Conservation (phyloP, 2,113 vertebrate species). For the Pleuronectes platessa region DNA sequence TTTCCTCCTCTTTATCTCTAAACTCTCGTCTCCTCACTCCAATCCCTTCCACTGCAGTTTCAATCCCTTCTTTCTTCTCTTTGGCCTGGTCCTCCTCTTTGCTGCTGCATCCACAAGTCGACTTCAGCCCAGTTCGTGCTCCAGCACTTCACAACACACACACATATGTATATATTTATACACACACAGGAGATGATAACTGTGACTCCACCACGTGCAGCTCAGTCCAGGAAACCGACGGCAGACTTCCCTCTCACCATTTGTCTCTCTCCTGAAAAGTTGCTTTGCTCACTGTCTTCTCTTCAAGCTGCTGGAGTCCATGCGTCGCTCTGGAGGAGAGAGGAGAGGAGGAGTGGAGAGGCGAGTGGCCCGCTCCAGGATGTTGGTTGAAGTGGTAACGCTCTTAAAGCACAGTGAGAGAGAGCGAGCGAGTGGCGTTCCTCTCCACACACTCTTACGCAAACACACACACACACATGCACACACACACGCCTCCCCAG, state of each 20-base stretch:
- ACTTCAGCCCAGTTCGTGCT: constrained; percentile 40
- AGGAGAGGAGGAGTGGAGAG: constrained; percentile 18
- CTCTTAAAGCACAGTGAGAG: constrained; percentile 60
- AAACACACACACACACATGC: constrained; percentile 43
- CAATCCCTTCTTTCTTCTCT: constrained; percentile 31
- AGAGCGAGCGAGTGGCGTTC: constrained; percentile 33
- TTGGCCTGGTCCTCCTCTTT: constrained; percentile 29
- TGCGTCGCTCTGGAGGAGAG: constrained; percentile 52
- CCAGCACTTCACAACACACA: constrained; percentile 43
- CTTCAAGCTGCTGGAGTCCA: constrained; percentile 55
- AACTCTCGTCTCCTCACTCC: constrained; percentile 34
- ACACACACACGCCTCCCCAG: constrained; percentile 56
- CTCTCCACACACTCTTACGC: constrained; percentile 31
- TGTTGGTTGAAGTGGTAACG: constrained; percentile 69
- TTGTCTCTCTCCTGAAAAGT: constrained; percentile 65
- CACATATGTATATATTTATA: constrained; percentile 12
- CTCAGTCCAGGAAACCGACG: constrained; percentile 71
- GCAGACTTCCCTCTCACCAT: constrained; percentile 55
- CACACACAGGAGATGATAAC: constrained; percentile 55
- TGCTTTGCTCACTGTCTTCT: constrained; percentile 55
- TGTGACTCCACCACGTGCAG: constrained; percentile 54
- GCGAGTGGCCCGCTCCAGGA: constrained; percentile 59
- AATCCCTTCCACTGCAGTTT: constrained; percentile 38
- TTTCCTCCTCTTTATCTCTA: constrained; percentile 13
- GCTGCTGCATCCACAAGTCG: constrained; percentile 52